phyloP scores from a whole-genome alignment of 2,797 vertebrate species.

The Falco cherrug region DNA sequence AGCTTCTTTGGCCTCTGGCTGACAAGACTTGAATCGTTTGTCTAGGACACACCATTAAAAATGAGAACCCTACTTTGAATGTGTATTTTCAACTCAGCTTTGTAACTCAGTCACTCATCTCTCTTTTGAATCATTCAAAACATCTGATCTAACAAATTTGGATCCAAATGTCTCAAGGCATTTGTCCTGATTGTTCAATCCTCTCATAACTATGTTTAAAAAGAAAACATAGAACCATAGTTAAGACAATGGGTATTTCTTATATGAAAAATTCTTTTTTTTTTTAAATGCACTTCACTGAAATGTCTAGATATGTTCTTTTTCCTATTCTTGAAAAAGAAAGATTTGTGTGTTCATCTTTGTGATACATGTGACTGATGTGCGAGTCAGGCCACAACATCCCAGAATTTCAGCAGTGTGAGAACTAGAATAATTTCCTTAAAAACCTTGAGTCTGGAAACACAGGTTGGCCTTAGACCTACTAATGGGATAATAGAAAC shows the following conservation, averaged over 20 bases:
- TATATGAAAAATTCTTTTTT: not conserved
- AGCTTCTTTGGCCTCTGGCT: not conserved
- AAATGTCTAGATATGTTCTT: not conserved
- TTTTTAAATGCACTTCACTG: not conserved
- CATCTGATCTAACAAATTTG: not conserved
- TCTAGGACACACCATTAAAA: not conserved
- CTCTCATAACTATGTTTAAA: not conserved
- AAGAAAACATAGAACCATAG: not conserved
- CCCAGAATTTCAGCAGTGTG: not conserved
- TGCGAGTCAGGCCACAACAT: not conserved
- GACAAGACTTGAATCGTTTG: not conserved
- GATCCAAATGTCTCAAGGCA: not conserved
- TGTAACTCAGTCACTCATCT: not conserved
- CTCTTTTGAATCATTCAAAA: not conserved
- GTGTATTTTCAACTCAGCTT: not conserved
- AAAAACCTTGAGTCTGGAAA: not conserved
- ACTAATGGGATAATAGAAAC: not conserved
- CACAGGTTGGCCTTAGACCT: not conserved
- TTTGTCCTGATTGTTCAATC: not conserved
- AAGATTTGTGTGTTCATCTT: not conserved
- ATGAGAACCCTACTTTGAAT: not conserved
- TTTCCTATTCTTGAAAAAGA: not conserved
- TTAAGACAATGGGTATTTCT: not conserved
- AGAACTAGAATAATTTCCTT: not conserved
- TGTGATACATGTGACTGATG: not conserved